Conservation (phyloP, 23 tunicate genomes). For the Botrylloides violaceus region DNA sequence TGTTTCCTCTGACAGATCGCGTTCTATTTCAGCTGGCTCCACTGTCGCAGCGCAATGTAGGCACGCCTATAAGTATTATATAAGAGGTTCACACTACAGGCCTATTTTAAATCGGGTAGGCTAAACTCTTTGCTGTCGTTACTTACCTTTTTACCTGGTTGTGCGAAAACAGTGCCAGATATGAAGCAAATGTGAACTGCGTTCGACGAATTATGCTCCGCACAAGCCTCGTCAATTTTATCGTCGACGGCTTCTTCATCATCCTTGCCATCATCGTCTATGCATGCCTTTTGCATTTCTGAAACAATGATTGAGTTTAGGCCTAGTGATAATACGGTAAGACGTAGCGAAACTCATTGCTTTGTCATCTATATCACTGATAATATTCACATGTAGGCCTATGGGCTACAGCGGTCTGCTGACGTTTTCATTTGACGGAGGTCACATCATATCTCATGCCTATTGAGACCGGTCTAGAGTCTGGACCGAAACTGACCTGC, state of each 20-base stretch:
- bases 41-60: not conserved
- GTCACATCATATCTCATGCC: not conserved
- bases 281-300: constrained; percentile 11
- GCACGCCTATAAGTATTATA: not conserved
- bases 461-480: not conserved
- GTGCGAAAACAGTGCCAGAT: not conserved
- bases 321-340: no score
- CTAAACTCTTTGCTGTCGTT: no score
- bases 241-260: constrained; percentile 7
- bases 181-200: constrained; percentile 5
- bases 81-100: no score
- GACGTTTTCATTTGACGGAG: not conserved
- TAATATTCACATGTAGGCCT: not conserved
- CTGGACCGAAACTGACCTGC: not conserved
- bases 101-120: no score
- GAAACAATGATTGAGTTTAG: no score
- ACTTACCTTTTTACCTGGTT: constrained; percentile 4
- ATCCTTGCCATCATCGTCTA: constrained; percentile 8
- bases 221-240: constrained; percentile 12
- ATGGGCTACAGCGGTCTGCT: not conserved
- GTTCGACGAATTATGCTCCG: constrained; percentile 14
- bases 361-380: no score
- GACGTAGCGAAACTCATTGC: no score
- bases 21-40: not conserved
- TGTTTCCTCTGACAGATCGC: not conserved